A percentile compares a stretch with the other conserved stretches of the same genome.
Evolutionary conservation across 2,113 vertebrate genomes (phyloP).

Genomic region (Eublepharis macularius): DNA sequence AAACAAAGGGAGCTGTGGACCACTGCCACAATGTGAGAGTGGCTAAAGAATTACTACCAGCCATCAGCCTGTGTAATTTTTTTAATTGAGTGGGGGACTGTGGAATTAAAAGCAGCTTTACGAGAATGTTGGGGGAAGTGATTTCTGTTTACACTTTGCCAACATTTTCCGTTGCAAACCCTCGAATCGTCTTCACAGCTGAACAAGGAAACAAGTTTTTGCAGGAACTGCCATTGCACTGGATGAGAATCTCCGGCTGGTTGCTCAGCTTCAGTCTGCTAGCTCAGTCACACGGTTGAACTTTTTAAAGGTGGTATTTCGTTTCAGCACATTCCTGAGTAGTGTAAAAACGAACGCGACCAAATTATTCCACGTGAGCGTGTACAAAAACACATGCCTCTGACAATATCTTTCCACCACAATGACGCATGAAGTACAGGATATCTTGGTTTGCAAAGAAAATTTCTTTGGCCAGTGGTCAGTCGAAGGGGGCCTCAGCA

Average conservation of each 20-base stretch:
- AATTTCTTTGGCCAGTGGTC: not conserved
- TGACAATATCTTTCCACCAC: not conserved
- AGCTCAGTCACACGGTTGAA: not conserved
- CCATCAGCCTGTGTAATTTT: constrained; percentile 10
- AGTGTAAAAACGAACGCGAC: not conserved
- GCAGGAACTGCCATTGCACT: not conserved
- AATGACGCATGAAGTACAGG: fast-evolving
- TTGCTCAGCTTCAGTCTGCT: not conserved
- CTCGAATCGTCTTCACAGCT: not conserved
- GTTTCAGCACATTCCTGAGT: not conserved
- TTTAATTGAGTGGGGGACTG: constrained; percentile 1
- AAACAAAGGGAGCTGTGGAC: not conserved
- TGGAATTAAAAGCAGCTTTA: constrained; percentile 37
- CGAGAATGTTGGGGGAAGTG: not conserved
- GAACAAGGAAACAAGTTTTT: not conserved
- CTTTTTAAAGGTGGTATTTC: not conserved
- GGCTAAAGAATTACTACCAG: constrained; percentile 17
- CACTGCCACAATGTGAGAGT: not conserved
- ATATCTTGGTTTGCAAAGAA: not conserved
- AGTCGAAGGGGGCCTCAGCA: not conserved
- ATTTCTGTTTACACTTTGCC: constrained; percentile 15
- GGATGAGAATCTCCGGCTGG: not conserved
- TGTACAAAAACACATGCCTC: not conserved
- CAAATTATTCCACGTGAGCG: not conserved
- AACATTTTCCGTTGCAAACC: constrained; percentile 17